A percentile compares a stretch with the other conserved stretches of the same genome.
Conservation (phyloP, 2,888 invertebrate species). For the Polydrusus tereticollis region DNA sequence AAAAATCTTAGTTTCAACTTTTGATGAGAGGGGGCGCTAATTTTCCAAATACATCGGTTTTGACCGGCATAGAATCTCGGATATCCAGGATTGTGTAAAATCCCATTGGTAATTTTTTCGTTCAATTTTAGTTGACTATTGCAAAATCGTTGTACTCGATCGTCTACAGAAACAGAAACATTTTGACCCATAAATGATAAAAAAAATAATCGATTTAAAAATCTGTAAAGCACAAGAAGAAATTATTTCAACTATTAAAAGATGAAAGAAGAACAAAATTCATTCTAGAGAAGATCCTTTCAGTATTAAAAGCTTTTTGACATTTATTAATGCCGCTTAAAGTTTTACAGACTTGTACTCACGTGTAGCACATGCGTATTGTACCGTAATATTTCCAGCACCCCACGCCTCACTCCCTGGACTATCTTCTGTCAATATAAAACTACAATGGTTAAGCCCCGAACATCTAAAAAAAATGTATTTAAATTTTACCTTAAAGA, state of each 20-base stretch:
- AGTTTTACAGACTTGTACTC: too few relatives aligned
- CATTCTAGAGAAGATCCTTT: too few relatives aligned
- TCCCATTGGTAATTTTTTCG: conserved; percentile 68
- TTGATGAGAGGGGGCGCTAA: conserved; percentile 74
- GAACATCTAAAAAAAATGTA: conserved; percentile 74
- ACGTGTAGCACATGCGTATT: conserved; percentile 84
- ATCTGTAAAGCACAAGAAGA: too few relatives aligned
- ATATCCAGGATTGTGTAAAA: conserved; percentile 80
- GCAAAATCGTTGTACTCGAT: conserved; percentile 68
- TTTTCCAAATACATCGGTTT: conserved; percentile 76
- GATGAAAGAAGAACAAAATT: too few relatives aligned
- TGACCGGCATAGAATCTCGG: conserved; percentile 81
- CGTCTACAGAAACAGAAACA: conserved; percentile 62
- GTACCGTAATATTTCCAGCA: conserved; percentile 76
- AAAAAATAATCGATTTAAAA: too few relatives aligned
- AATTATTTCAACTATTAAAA: too few relatives aligned
- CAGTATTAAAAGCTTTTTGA: too few relatives aligned
- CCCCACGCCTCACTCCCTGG: conserved; percentile 75
- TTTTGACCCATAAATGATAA: too few relatives aligned
- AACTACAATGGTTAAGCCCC: conserved; percentile 82
- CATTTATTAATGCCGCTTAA: too few relatives aligned
- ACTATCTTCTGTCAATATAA: conserved; percentile 75
- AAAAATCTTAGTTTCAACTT: conserved; percentile 75
- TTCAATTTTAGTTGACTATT: conserved; percentile 67
- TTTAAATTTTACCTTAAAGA: too few relatives aligned